These are phyloP conservation scores for Lutjanus argentimaculatus DNA, from an alignment of 2,797 vertebrate species.

Conservation along the genomic window DNA sequence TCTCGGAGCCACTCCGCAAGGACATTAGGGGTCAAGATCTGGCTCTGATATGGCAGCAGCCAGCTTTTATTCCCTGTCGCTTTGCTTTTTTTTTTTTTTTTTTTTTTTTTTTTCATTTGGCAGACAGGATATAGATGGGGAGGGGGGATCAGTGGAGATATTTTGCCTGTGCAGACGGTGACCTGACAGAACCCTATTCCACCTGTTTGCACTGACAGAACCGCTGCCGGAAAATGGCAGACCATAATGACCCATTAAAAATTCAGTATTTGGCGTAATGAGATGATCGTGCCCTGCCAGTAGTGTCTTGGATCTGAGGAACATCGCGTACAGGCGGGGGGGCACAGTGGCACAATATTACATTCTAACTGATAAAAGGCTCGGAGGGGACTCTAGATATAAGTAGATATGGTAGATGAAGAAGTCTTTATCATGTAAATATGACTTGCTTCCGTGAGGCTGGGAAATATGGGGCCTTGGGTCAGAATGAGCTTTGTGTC, in stretches of 20 bases:
- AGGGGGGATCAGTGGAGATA: conserved; percentile 61
- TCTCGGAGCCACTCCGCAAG: conserved; percentile 62
- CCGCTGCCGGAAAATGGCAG: conserved; percentile 62
- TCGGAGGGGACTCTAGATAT: conserved; percentile 48
- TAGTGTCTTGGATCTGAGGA: conserved; percentile 61
- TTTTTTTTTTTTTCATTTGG: conserved; percentile 44
- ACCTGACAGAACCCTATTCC: conserved; percentile 70
- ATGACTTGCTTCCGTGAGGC: conserved; percentile 61
- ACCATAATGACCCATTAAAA: conserved; percentile 77
- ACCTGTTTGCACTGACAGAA: conserved; percentile 77
- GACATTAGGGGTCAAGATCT: conserved; percentile 71
- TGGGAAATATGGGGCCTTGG: conserved; percentile 66
- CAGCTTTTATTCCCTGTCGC: conserved; percentile 58
- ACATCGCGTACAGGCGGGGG: conserved; percentile 5
- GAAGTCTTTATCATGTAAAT: conserved; percentile 78
- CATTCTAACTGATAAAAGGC: conserved; percentile 60
- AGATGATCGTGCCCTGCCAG: conserved; percentile 69
- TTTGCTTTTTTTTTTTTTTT: conserved; percentile 24
- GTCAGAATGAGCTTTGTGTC: conserved; percentile 72
- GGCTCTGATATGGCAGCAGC: conserved; percentile 59
- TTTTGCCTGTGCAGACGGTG: conserved; percentile 63
- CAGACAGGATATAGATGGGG: conserved; percentile 61
- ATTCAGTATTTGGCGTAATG: conserved; percentile 78
- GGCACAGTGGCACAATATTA: conserved; percentile 46
- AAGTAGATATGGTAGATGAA: conserved; percentile 63